Base-by-base conservation (phyloP, 2,797 vertebrate species). In the Philypnodon macrostomus region DNA sequence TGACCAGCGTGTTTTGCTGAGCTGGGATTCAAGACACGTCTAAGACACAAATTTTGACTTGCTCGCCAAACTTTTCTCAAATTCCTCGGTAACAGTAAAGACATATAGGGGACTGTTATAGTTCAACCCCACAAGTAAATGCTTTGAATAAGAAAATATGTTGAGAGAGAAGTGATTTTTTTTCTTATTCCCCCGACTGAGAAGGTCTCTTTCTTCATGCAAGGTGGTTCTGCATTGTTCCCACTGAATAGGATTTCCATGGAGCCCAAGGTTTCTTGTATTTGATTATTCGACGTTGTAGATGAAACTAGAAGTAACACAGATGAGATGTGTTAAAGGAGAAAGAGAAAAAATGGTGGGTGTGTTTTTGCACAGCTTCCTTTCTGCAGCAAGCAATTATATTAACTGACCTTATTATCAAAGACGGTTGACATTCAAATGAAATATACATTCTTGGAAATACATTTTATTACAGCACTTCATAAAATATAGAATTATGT, bases 211-310 rank as follows among this genome's bases (percentile, higher is more conserved):
- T 41, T 60, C 21, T 53, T 30, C 40, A 19, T 59, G 21, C 41
- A 38, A 21, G 9, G 35, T 54, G 59, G 67, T 42, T 57, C 39
- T 63, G 42, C 45, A 48, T 60, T 73, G 48, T 51, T 56, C 36
- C 17, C 32, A 30, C 8, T 69, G 47, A 74, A 71, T 59, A 7
- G 50, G 23, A 60, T 72, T 69, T 73, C 47, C 35, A 57, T 61
- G 41, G 52, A 66, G 27, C 52, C 49, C 68, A 71, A 57, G 52
- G 62, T 49, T 73, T 62, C 40, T 47, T 52, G 30, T 31, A 8
- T 44, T 61, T 67, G 23, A 65, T 55, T 58, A 37, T 53, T 27
- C 10, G 45, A 27, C 44, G 47, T 34, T 56, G 5, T n/a, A n/a
- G n/a, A n/a, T n/a, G n/a, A n/a, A n/a, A n/a, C n/a, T n/a, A n/a